phyloP scores from a whole-genome alignment of 1,140 invertebrate genomes.

The Zaprionus inermis region DNA sequence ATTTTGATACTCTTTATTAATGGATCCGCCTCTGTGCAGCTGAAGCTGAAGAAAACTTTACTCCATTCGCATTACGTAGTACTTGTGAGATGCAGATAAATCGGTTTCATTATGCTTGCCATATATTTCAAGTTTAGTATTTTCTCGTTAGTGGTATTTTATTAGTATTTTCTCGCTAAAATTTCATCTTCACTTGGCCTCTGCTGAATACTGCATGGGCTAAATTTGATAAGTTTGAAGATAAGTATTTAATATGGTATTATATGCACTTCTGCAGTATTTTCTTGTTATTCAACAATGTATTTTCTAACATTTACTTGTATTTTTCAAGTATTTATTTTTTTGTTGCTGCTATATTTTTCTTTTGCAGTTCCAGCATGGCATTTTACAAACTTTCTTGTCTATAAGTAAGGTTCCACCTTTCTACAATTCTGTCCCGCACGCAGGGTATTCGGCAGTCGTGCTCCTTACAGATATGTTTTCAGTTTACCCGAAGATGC shows the following conservation, averaged over 20 bases:
- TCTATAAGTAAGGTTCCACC: too few species aligned
- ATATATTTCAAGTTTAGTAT: background rate
- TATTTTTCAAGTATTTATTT: background rate
- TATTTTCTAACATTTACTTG: too few species aligned
- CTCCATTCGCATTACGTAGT: background rate
- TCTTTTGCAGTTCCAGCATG: too few species aligned
- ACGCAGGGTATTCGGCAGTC: background rate
- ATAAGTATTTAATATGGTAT: background rate
- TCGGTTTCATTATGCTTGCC: background rate
- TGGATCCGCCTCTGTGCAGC: background rate
- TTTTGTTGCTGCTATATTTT: background rate
- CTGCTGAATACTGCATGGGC: background rate
- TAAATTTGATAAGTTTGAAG: background rate
- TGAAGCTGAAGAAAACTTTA: background rate
- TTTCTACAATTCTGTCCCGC: too few species aligned
- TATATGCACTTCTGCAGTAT: too few species aligned
- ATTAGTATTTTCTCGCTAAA: background rate
- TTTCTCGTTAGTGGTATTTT: background rate
- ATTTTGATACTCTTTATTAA: conserved; percentile 31
- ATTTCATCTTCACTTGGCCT: background rate
- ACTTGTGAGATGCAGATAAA: background rate
- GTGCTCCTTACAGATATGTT: background rate
- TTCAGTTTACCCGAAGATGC: background rate
- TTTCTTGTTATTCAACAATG: too few species aligned
- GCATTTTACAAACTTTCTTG: too few species aligned